Evolutionary conservation across 2,888 invertebrate genomes (phyloP).

Genomic region (Zhengitettix transpicula): DNA sequence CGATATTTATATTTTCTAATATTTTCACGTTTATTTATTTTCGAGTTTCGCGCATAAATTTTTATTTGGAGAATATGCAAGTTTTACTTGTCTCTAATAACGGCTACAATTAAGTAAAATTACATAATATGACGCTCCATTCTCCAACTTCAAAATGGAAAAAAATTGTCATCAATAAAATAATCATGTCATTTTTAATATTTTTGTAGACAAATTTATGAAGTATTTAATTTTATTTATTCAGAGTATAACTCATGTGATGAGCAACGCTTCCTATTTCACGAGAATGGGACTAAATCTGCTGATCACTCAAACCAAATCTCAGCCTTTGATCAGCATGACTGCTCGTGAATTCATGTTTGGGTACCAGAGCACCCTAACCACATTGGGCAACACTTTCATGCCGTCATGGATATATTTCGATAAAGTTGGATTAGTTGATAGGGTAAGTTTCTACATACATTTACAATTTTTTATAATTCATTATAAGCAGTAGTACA

Average conservation of each 20-base stretch:
- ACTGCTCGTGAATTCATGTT: conserved; percentile 81
- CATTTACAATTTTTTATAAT: neutral
- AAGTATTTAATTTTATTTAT: neutral
- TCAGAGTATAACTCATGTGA: conserved; percentile 69
- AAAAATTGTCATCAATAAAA: too few species aligned
- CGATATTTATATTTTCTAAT: too few species aligned
- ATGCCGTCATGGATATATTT: conserved; percentile 73
- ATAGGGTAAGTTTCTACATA: conserved; percentile 44
- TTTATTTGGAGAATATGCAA: too few species aligned
- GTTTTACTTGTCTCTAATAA: too few species aligned
- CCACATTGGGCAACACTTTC: conserved; percentile 67
- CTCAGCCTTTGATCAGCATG: conserved; percentile 57
- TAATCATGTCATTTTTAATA: too few species aligned
- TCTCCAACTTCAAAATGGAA: too few species aligned
- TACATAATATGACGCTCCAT: too few species aligned
- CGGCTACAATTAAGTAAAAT: too few species aligned
- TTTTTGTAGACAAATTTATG: too few species aligned
- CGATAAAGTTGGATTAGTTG: conserved; percentile 74
- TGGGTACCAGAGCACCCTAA: conserved; percentile 64
- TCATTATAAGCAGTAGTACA: neutral
- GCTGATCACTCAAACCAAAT: conserved; percentile 47
- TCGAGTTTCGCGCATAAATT: too few species aligned
- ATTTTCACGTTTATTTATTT: too few species aligned
- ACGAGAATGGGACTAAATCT: conserved; percentile 53
- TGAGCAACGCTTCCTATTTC: conserved; percentile 44